phyloP scores from a whole-genome alignment of 1,140 invertebrate genomes.

The Diploscapter pachys region DNA sequence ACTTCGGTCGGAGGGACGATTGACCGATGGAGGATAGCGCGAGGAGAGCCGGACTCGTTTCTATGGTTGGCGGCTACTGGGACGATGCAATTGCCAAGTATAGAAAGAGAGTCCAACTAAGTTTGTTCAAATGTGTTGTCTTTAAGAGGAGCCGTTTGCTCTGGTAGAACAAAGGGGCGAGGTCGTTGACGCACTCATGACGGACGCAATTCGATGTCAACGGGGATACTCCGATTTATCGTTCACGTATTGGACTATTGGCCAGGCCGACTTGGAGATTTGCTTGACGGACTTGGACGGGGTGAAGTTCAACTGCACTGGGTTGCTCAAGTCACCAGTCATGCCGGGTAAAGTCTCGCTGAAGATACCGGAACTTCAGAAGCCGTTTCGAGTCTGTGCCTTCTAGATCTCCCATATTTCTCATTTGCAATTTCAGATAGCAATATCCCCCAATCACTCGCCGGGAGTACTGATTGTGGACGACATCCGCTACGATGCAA shows the following conservation, averaged over 20 bases:
- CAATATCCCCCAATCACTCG: slow-evolving; percentile 47
- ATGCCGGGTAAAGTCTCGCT: slow-evolving; percentile 57
- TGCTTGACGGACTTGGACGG: slow-evolving; percentile 50
- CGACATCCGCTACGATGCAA: slow-evolving; percentile 43
- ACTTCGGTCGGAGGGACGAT: slow-evolving; percentile 35
- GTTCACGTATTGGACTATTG: slow-evolving; percentile 56
- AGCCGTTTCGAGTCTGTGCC: slow-evolving; percentile 48
- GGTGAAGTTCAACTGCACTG: slow-evolving; percentile 53
- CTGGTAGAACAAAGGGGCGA: slow-evolving; percentile 48
- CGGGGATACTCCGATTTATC: slow-evolving; percentile 43
- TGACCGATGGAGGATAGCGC: slow-evolving; percentile 50
- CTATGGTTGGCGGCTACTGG: slow-evolving; percentile 58
- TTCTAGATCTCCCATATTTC: slow-evolving; percentile 3
- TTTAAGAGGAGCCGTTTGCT: slow-evolving; percentile 51
- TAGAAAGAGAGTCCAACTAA: slow-evolving; percentile 7
- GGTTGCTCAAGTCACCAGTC: slow-evolving; percentile 49
- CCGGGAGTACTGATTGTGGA: slow-evolving; percentile 51
- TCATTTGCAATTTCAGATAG: slow-evolving; percentile 41
- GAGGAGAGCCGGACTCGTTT: slow-evolving; percentile 51
- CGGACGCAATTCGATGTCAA: slow-evolving; percentile 51
- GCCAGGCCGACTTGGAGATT: slow-evolving; percentile 52
- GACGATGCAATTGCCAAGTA: slow-evolving; percentile 55
- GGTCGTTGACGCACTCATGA: slow-evolving; percentile 45
- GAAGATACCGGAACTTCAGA: slow-evolving; percentile 52
- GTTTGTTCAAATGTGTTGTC: slow-evolving; percentile 6